Evolutionary conservation across 2,797 vertebrate genomes (phyloP), one percentile per base, ranked within the genome.

Genomic region (Philypnodon macrostomus): DNA sequence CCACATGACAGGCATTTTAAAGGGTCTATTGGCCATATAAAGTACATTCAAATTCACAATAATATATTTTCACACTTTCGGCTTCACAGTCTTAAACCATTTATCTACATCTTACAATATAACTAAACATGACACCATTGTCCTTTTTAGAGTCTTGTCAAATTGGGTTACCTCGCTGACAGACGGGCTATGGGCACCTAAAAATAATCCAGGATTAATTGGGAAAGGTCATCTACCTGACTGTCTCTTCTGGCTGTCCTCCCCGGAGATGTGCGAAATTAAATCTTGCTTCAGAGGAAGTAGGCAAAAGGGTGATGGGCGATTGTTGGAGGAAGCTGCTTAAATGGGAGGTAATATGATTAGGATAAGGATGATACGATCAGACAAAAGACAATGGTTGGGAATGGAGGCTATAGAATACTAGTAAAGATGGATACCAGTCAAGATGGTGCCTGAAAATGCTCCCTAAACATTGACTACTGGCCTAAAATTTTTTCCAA

Each of bases 131-230:
- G 6, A 23, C 39, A 26, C 52, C 40, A 1, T 13, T 36, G 41
- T 65, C 54, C 52, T 53, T 41, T 67, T 36, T 53, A 45, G 47
- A 46, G 21, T 33, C 27, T 18, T 30, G 47, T 53, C 58, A 78
- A 85, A 83, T 66, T 84, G 77, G 83, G 81, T 77, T 85, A 85
- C 53, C 77, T 56, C 38, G 58, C 75, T 73, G 49, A 29, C 63
- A 53, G 51, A 61, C 63, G 47, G 67, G 70, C 69, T 70, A 42
- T 53, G 52, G n/a, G 57, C 55, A 60, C 81, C 85, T 87, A 88
- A 86, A 88, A 87, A 87, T 88, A 87, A 70, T 53, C 47, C 34
- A 61, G 73, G 82, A 85, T 86, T 88, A 87, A 87, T 87, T 85
- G 82, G 71, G 57, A 81, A 87, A 87, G 85, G 85, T 87, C 82